Conservation (phyloP, 2,797 vertebrate species). For the Chaetodon trifasciatus region DNA sequence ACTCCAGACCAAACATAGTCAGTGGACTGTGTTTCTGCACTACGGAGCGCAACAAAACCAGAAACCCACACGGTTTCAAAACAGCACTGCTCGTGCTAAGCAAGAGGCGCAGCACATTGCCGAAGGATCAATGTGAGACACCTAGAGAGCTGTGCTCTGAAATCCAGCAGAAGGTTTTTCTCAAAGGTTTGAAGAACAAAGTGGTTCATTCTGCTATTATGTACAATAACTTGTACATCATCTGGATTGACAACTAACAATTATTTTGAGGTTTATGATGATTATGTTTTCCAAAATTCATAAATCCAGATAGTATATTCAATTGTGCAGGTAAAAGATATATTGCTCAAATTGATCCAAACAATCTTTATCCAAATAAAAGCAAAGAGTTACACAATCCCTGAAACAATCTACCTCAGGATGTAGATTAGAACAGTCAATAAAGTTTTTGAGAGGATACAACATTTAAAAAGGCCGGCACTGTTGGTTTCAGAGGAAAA, state of each 20-base stretch:
- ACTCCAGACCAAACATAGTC: conserved; percentile 71
- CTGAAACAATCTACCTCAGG: conserved; percentile 38
- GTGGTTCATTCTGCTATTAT: conserved; percentile 12
- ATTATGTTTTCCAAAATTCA: conserved; percentile 25
- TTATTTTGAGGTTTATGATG: neutral
- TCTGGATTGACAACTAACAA: conserved; percentile 50
- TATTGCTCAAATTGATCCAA: conserved; percentile 69
- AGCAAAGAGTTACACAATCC: conserved; percentile 48
- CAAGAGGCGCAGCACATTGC: conserved; percentile 79
- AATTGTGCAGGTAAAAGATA: conserved; percentile 22
- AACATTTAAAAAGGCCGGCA: conserved; percentile 58
- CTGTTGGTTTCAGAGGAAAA: conserved; percentile 73
- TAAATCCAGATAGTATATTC: conserved; percentile 46
- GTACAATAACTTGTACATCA: conserved; percentile 13
- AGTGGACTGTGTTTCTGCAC: conserved; percentile 70
- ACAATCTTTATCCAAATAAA: conserved; percentile 58
- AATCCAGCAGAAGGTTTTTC: conserved; percentile 20
- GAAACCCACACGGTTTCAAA: conserved; percentile 69
- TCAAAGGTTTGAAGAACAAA: conserved; percentile 31
- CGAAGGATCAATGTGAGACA: conserved; percentile 74
- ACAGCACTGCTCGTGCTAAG: conserved; percentile 73
- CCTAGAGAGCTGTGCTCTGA: conserved; percentile 40
- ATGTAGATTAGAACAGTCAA: conserved; percentile 39
- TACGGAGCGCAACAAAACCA: conserved; percentile 69
- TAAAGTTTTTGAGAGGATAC: conserved; percentile 33